These are phyloP conservation scores for Ochropleura leucogaster DNA, from an alignment of 2,888 invertebrate species.

Conservation along the genomic window DNA sequence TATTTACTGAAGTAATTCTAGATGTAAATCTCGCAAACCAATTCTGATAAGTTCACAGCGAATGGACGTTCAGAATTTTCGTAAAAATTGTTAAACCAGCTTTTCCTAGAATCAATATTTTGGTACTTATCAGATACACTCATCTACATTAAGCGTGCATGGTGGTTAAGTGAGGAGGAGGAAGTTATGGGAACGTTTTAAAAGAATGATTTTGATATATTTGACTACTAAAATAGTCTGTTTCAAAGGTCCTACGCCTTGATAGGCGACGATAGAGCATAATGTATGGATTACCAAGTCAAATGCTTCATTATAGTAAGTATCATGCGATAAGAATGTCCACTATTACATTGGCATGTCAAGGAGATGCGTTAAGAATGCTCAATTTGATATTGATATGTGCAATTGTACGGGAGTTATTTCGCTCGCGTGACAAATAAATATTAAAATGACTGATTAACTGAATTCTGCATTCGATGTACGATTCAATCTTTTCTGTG, in stretches of 20 bases:
- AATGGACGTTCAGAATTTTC: no score
- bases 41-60: no score
- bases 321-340: constrained; percentile 3
- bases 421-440: constrained; percentile 11
- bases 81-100: neutral
- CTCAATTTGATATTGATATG: constrained; percentile 1
- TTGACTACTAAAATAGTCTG: neutral
- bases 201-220: neutral
- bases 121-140: neutral
- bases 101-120: neutral
- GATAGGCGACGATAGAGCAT: neutral
- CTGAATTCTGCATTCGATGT: neutral
- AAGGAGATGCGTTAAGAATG: neutral
- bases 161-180: neutral
- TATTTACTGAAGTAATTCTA: no score
- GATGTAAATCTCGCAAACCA: no score
- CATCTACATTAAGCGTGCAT: neutral
- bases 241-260: neutral
- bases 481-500: neutral
- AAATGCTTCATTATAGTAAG: constrained; percentile 8
- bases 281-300: constrained; percentile 17
- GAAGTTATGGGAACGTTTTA: neutral
- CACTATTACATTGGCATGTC: neutral
- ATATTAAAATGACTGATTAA: neutral
- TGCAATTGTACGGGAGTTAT: neutral